phyloP scores from a whole-genome alignment of 1,140 invertebrate genomes.

The Lepidostoma basale region DNA sequence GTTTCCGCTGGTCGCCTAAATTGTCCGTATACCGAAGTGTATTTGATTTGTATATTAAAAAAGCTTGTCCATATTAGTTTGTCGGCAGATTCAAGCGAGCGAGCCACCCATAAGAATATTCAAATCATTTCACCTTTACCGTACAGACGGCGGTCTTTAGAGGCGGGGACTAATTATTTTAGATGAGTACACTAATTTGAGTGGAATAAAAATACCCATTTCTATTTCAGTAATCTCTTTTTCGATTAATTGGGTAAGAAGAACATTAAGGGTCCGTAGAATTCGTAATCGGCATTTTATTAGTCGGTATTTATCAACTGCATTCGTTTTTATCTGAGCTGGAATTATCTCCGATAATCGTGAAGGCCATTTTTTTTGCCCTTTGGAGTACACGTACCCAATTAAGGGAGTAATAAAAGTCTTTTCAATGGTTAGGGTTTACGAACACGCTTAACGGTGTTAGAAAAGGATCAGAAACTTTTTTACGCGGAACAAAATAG shows the following conservation, averaged over 20 bases:
- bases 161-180: no score
- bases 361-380: neutral
- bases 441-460: constrained; percentile 4
- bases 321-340: neutral
- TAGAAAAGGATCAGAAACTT: constrained; percentile 11
- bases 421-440: constrained; percentile 5
- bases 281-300: neutral
- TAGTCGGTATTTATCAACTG: neutral
- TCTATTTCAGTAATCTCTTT: no score
- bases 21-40: neutral
- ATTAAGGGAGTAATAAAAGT: constrained; percentile 15
- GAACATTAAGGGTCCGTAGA: neutral
- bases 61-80: constrained; percentile 7
- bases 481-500: constrained; percentile 4
- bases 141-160: no score
- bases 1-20: constrained; percentile 2
- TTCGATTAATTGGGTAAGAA: no score
- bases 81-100: neutral
- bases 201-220: no score
- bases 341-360: neutral
- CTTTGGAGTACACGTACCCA: constrained; percentile 4
- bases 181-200: no score
- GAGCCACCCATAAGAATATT: neutral
- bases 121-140: no score
- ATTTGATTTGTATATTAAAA: constrained; percentile 14